These are phyloP conservation scores for Falco punctatus DNA, from an alignment of 2,113 vertebrate species.

Conservation along the genomic window DNA sequence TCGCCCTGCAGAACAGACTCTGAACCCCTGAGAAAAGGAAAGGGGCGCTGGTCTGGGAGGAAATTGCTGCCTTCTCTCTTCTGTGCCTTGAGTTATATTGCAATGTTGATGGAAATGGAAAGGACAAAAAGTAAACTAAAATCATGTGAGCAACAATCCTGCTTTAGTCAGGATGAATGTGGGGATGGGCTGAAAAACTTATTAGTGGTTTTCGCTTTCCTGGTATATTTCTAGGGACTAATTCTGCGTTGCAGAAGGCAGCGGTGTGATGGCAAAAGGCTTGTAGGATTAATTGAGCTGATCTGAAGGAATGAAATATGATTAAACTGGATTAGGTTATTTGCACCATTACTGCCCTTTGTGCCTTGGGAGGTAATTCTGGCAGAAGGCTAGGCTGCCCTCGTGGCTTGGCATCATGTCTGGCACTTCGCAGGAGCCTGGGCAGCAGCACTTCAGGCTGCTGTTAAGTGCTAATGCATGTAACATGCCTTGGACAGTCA, in stretches of 20 bases:
- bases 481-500: neutral
- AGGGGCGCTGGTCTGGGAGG: neutral
- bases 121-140: neutral
- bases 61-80: neutral
- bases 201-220: neutral
- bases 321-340: neutral
- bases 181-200: neutral
- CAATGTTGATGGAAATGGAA: neutral
- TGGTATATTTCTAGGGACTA: neutral
- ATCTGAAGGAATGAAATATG: neutral
- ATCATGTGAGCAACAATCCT: neutral
- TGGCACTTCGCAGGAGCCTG: neutral
- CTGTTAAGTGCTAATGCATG: rapidly evolving
- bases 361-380: neutral
- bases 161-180: neutral
- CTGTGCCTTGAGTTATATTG: neutral
- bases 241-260: neutral
- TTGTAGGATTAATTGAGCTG: neutral
- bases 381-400: neutral
- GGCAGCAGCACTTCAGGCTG: neutral
- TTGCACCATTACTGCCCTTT: neutral
- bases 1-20: neutral
- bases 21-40: neutral
- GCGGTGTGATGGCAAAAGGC: neutral
- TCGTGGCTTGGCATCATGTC: neutral